Base-by-base conservation (phyloP, 2,113 vertebrate species). In the Oryzias melastigma region DNA sequence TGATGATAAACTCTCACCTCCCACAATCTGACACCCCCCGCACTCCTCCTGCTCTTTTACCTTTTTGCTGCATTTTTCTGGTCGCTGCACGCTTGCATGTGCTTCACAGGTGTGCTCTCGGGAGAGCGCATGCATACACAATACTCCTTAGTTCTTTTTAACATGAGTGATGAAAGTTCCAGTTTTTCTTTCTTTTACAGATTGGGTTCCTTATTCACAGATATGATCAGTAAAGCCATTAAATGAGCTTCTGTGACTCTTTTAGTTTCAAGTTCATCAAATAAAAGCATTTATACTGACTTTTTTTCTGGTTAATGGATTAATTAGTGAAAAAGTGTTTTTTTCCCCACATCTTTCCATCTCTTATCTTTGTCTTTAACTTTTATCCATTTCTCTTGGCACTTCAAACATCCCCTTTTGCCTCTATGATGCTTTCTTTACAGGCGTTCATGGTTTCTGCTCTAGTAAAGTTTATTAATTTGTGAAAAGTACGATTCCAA, bases 1-100 rank as follows among this genome's bases (percentile, higher is more conserved):
- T 80, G 79, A 71, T 77, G 63, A 76, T 72, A 75, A 80, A 74
- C 56, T 78, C 61, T 73, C 77, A 59, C 77, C 82, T 78, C 81
- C 70, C 68, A 61, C 75, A 64, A 19, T 66, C 58, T 62, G 57
- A 80, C 82, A 82, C 73, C 66, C 77, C 62, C 73, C 14, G 8
- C 35, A 41, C 58, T 62, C 66, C 54, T 68, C 78, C 62, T 45
- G 45, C 76, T 65, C 51, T 35, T 35, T 66, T 61, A 74, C 51
- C 47, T 71, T 58, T 72, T 65, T 73, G 62, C 67, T 63, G 44
- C 57, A 66, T 62, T 48, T 71, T 57, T 65, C 44, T 75, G 24
- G 18, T 20, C 50, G n/a, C 5, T 41, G 35, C 25, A 46, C 27
- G 13, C 20, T 44, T 66, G 40, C 46, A 27, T 16, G 35, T 22